Conservation (phyloP, 2,113 vertebrate species). For the Hystrix cristata region DNA sequence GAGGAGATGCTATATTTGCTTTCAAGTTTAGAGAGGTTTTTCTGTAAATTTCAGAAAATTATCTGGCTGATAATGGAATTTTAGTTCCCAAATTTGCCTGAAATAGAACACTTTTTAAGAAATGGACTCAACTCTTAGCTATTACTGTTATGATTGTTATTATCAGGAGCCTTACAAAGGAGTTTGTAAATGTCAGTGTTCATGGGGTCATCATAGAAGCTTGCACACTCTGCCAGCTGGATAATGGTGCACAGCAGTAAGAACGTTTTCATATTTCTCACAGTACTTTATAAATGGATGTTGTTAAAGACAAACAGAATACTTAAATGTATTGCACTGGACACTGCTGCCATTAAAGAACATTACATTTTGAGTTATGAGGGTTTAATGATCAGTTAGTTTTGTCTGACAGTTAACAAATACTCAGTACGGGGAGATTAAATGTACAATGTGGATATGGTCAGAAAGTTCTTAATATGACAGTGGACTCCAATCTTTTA, state of each 20-base stretch:
- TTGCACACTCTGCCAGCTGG: background rate
- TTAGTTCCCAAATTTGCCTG: background rate
- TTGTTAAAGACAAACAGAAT: conserved; percentile 47
- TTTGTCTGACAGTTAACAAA: conserved; percentile 45
- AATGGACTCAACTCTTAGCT: background rate
- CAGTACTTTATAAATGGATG: background rate
- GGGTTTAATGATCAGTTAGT: conserved; percentile 7
- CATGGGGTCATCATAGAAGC: background rate
- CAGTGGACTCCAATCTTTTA: conserved; percentile 2
- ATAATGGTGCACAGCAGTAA: background rate
- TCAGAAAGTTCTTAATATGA: background rate
- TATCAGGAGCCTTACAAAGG: background rate
- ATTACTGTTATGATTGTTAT: background rate
- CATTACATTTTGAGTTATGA: conserved; percentile 33
- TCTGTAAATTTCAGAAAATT: background rate
- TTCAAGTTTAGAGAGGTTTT: background rate
- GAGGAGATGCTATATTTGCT: background rate
- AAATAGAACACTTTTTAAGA: conserved; percentile 25
- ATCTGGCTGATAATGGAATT: background rate
- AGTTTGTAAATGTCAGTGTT: background rate
- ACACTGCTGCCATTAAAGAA: background rate
- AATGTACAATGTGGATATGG: background rate
- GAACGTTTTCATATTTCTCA: conserved; percentile 26
- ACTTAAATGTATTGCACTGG: conserved; percentile 19
- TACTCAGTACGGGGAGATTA: conserved; percentile 47